These are phyloP conservation scores for Syngnathus typhle DNA, from an alignment of 2,113 vertebrate species.

Conservation along the genomic window DNA sequence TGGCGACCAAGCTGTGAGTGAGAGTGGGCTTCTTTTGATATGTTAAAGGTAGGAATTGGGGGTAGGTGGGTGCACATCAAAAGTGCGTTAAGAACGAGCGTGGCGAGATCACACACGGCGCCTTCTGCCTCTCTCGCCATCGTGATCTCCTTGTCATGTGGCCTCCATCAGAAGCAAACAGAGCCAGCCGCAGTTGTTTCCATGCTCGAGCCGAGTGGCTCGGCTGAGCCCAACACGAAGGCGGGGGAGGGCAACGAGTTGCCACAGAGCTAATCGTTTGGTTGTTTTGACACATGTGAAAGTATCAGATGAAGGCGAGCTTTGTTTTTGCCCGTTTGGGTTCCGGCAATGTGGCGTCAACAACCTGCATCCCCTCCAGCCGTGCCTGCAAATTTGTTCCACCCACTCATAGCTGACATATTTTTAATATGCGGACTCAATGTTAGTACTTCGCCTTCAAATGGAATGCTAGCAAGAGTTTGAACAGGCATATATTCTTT, in stretches of 20 bases:
- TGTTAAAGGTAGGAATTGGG: not conserved
- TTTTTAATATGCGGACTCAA: too few relatives aligned
- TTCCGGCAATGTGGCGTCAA: not conserved
- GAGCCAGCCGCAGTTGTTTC: conserved; percentile 66
- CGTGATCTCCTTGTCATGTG: conserved; percentile 68
- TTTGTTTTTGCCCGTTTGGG: not conserved
- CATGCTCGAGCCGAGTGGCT: conserved; percentile 61
- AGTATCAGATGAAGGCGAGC: conserved; percentile 19
- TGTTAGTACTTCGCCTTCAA: too few relatives aligned
- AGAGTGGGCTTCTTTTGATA: conserved; percentile 6
- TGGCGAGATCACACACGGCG: conserved; percentile 68
- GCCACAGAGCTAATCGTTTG: conserved; percentile 53
- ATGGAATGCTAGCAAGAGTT: too few relatives aligned
- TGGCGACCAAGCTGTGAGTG: not conserved
- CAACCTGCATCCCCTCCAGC: not conserved
- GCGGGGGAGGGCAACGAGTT: not conserved
- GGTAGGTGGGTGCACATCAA: conserved; percentile 46
- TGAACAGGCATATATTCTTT: too few relatives aligned
- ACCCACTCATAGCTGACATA: too few relatives aligned
- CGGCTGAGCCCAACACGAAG: conserved; percentile 40
- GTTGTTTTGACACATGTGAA: conserved; percentile 46
- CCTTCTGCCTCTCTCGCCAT: conserved; percentile 54
- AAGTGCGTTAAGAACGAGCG: conserved; percentile 51
- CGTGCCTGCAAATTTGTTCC: too few relatives aligned
- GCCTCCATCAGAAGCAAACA: conserved; percentile 65